phyloP scores from a whole-genome alignment of 2,797 vertebrate genomes.

The Tarsius wallacei region DNA sequence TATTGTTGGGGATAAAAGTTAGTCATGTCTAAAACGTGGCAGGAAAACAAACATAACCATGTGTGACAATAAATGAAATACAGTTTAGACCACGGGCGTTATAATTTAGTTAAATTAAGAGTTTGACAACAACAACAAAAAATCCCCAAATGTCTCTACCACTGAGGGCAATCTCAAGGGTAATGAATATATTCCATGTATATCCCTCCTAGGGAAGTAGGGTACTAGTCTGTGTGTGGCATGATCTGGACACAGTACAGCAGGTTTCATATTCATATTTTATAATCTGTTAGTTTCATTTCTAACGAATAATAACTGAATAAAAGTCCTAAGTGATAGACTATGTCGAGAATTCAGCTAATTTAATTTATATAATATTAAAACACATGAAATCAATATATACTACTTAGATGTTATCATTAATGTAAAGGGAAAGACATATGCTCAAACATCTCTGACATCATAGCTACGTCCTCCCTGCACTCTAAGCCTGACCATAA shows the following conservation, averaged over 20 bases:
- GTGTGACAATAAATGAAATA: constrained; percentile 3
- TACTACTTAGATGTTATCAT: neutral
- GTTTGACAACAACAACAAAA: constrained; percentile 50
- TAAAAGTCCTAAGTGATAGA: neutral
- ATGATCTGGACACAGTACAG: neutral
- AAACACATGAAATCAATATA: neutral
- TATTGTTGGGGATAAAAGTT: neutral
- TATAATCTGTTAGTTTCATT: constrained; percentile 33
- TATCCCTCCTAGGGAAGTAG: neutral
- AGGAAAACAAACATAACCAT: constrained; percentile 33
- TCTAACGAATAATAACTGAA: constrained; percentile 43
- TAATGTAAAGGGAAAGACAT: constrained; percentile 51
- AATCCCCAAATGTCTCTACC: neutral
- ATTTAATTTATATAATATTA: neutral
- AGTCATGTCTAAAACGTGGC: neutral
- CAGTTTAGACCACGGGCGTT: constrained; percentile 5
- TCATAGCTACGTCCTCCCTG: constrained; percentile 83
- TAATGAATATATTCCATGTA: neutral
- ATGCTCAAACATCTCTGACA: constrained; percentile 73
- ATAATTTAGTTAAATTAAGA: constrained; percentile 42
- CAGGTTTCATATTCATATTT: neutral
- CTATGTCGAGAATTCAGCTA: neutral
- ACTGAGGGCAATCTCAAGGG: constrained; percentile 15
- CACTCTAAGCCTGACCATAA: constrained; percentile 72
- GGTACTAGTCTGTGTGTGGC: neutral